A percentile compares a stretch with the other conserved stretches of the same genome.
These are phyloP conservation scores for Mallotus villosus DNA, from an alignment of 2,797 vertebrate species.

Conservation along the genomic window DNA sequence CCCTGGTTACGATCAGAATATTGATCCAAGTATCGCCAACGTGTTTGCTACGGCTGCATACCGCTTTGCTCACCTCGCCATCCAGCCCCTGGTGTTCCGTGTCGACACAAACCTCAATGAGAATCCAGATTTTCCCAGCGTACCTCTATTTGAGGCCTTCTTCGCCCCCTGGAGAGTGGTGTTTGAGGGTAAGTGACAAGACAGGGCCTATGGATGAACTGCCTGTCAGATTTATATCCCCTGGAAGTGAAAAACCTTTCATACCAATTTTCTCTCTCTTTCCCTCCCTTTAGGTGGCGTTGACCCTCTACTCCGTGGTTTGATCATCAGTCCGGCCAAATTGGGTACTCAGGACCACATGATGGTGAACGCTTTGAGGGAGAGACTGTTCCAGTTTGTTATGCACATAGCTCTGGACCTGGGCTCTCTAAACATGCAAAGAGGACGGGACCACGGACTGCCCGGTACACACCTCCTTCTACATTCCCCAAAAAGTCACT, in stretches of 20 bases:
- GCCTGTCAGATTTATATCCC: neutral
- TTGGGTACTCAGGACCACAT: constrained; percentile 73
- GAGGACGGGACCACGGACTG: constrained; percentile 83
- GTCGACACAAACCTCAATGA: constrained; percentile 71
- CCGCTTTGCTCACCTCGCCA: constrained; percentile 82
- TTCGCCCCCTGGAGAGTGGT: constrained; percentile 84
- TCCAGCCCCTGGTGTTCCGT: constrained; percentile 77
- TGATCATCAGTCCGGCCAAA: constrained; percentile 70
- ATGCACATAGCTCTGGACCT: constrained; percentile 79
- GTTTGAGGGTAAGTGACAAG: constrained; percentile 72
- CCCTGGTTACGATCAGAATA: constrained; percentile 65
- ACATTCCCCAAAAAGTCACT: neutral
- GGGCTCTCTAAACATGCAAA: constrained; percentile 84
- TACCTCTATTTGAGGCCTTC: constrained; percentile 76
- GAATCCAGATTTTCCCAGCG: constrained; percentile 53
- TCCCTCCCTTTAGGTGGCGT: constrained; percentile 67
- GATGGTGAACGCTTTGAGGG: constrained; percentile 73
- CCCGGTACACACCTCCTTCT: constrained; percentile 69
- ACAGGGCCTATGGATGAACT: neutral
- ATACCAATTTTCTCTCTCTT: neutral
- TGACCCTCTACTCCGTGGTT: constrained; percentile 72
- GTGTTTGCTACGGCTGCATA: constrained; percentile 88
- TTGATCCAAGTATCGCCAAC: constrained; percentile 81
- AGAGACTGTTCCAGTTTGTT: constrained; percentile 73
- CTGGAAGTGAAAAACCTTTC: neutral